Evolutionary conservation across 2,797 vertebrate genomes (phyloP), one percentile per base, ranked within the genome.

Genomic region (Phrynocephalus forsythii): DNA sequence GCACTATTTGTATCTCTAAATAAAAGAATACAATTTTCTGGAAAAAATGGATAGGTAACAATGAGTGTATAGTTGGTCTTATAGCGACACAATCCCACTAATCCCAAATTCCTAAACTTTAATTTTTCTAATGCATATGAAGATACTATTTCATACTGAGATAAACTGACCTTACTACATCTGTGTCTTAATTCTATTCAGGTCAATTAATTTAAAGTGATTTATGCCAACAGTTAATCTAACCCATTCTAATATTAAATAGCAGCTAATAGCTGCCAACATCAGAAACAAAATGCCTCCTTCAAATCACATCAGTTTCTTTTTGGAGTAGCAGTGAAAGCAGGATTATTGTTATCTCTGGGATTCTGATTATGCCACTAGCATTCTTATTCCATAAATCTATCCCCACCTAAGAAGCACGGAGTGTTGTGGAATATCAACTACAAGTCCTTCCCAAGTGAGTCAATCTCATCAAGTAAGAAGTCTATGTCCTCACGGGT

Each of bases 401-500:
- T 87, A 87, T 63, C 79, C 0, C 79, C 0, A 0, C 18, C 76
- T 78, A 88, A 90, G 71, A 92, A 93, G n/a, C 0, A 1, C 56
- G 89, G 85, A 85, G 91, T 93, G 82, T 89, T 89, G 44, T 28
- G 86, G 71, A 92, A 85, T 90, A 92, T 87, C 91, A 95, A 94
- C 95, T 97, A 97, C 95, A 97, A 95, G 92, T 98, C 97, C 92
- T 94, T 95, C 26, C 97, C 98, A 69, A 98, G 96, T 0, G 91
- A 93, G 52, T 98, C 94, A 1, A 97, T 98, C 93, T 98, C 97
- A 52, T 98, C 96, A 93, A 98, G 94, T 87, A 98, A 94, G 91
- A 98, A 98, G 95, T 98, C 97, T 96, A 98, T 94, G 94, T 98
- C 97, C 86, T 97, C 94, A 38, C 95, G 95, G 93, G 96, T 96